Evolutionary conservation across 2,113 vertebrate genomes (phyloP).

Genomic region (Dasyurus viverrinus): DNA sequence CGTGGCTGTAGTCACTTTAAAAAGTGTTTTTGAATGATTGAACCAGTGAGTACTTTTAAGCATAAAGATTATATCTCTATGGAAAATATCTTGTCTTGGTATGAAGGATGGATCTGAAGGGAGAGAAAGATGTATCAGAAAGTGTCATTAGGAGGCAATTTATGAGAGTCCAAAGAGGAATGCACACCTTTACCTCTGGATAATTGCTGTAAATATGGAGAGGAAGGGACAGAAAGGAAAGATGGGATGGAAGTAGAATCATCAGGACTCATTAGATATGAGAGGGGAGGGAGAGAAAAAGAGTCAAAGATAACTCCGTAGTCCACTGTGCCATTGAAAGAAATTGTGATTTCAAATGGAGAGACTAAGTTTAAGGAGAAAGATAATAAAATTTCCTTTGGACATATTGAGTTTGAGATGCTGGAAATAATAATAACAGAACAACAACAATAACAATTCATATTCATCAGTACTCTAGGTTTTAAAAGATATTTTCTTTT

Average conservation of each 20-base stretch:
- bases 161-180: background rate
- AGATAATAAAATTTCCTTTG: background rate
- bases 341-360: background rate
- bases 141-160: background rate
- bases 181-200: background rate
- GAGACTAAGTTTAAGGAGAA: background rate
- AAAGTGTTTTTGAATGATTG: background rate
- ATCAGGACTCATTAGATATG: background rate
- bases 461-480: background rate
- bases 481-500: background rate
- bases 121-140: background rate
- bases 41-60: background rate
- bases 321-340: background rate
- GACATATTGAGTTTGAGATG: background rate
- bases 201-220: background rate
- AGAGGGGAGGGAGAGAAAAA: background rate
- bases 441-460: background rate
- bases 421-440: background rate
- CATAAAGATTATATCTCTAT: background rate
- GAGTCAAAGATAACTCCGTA: background rate
- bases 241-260: background rate
- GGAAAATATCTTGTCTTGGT: background rate
- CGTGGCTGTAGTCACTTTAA: background rate
- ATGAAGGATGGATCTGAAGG: background rate
- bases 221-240: background rate